Evolutionary conservation across 2,888 invertebrate genomes (phyloP).

Genomic region (Agrotis clavis): DNA sequence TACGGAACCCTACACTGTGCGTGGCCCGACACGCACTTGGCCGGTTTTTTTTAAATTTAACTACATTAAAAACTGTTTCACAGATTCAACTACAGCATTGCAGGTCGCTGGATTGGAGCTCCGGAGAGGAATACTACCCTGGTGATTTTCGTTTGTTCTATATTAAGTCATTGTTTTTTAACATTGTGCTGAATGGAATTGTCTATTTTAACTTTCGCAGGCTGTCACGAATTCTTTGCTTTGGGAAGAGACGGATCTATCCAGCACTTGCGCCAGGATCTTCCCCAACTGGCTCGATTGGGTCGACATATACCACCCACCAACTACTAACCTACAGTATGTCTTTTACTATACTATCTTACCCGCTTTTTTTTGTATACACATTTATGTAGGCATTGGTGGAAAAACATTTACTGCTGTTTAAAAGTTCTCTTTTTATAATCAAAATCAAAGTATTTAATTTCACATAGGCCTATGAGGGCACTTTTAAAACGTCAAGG

Average conservation of each 20-base stretch:
- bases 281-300: conserved; percentile 83
- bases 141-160: conserved; percentile 67
- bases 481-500: neutral
- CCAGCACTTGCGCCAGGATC: conserved; percentile 81
- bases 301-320: conserved; percentile 84
- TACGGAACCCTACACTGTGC: too few species aligned
- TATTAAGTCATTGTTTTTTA: too few species aligned
- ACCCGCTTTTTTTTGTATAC: neutral
- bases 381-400: neutral
- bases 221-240: conserved; percentile 82
- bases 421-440: too few species aligned
- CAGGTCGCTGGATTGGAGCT: conserved; percentile 84
- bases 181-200: too few species aligned
- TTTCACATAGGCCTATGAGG: too few species aligned
- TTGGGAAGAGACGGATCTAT: conserved; percentile 85
- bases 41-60: too few species aligned
- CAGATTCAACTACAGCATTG: conserved; percentile 85
- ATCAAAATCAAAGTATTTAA: too few species aligned
- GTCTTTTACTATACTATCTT: conserved; percentile 18
- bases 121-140: conserved; percentile 81
- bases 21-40: too few species aligned
- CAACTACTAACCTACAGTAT: conserved; percentile 81
- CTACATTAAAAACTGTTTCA: neutral
- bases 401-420: too few species aligned
- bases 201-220: conserved; percentile 63